phyloP scores from a whole-genome alignment of 35 echinoderm and acorn worm species.

The Heliocidaris erythrogramma region DNA sequence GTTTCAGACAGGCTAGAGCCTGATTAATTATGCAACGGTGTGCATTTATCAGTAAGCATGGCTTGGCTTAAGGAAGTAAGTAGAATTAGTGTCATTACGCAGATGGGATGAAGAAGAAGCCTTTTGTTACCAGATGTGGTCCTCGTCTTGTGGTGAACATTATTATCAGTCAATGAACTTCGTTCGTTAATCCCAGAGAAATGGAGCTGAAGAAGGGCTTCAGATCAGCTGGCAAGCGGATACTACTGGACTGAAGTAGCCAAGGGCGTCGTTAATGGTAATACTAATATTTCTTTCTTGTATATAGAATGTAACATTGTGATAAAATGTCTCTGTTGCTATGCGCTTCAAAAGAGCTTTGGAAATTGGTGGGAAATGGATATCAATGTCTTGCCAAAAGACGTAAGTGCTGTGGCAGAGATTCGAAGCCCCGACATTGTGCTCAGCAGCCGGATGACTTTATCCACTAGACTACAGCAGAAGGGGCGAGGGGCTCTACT shows the following conservation, averaged over 20 bases:
- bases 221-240: background rate
- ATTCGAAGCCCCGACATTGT: too few species aligned
- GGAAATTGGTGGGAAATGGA: too few species aligned
- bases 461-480: too few species aligned
- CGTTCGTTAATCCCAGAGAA: background rate
- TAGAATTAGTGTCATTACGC: background rate
- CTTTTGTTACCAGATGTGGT: background rate
- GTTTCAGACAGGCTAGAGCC: background rate
- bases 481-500: too few species aligned
- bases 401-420: too few species aligned
- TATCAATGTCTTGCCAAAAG: too few species aligned
- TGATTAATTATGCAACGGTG: background rate
- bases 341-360: too few species aligned
- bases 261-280: too few species aligned
- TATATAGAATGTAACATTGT: too few species aligned
- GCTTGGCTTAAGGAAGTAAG: background rate
- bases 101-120: background rate
- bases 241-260: background rate
- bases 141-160: background rate
- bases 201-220: background rate
- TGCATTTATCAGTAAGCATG: background rate
- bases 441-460: too few species aligned
- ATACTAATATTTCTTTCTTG: too few species aligned
- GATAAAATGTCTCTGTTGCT: too few species aligned
- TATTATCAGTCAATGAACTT: background rate